Conservation (phyloP, 2,113 vertebrate species). For the Onychostoma macrolepis region DNA sequence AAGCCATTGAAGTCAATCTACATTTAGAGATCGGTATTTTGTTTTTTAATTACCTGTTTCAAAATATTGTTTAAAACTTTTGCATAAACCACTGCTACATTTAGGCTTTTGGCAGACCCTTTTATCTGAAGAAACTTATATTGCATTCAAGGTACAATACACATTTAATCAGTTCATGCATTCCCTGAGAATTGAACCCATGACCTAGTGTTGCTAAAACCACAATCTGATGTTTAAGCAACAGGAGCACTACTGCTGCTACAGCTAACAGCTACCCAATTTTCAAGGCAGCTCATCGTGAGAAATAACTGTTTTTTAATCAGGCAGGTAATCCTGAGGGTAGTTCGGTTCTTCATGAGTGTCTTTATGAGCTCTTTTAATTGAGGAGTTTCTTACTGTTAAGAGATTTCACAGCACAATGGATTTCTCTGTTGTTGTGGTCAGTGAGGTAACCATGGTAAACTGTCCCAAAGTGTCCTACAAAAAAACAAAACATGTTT, state of each 20-base stretch:
- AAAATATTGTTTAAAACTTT: not conserved
- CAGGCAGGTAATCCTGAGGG: not conserved
- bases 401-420: conserved; percentile 94
- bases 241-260: not conserved
- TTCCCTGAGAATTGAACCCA: not conserved
- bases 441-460: conserved; percentile 92
- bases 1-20: not conserved
- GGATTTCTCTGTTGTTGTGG: conserved; percentile 78
- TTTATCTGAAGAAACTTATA: not conserved
- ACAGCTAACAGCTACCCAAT: not conserved
- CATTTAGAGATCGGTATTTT: not conserved
- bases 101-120: not conserved
- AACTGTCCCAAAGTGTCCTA: conserved; percentile 95
- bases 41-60: too few species aligned
- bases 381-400: conserved; percentile 80
- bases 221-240: not conserved
- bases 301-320: not conserved
- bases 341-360: not conserved
- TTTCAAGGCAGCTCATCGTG: not conserved
- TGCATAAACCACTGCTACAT: not conserved
- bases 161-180: not conserved
- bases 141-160: not conserved
- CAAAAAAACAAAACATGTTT: conserved; percentile 17
- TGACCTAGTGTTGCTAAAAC: not conserved
- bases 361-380: not conserved